phyloP scores from a whole-genome alignment of 2,113 vertebrate genomes.

The Catharus bicknelli region DNA sequence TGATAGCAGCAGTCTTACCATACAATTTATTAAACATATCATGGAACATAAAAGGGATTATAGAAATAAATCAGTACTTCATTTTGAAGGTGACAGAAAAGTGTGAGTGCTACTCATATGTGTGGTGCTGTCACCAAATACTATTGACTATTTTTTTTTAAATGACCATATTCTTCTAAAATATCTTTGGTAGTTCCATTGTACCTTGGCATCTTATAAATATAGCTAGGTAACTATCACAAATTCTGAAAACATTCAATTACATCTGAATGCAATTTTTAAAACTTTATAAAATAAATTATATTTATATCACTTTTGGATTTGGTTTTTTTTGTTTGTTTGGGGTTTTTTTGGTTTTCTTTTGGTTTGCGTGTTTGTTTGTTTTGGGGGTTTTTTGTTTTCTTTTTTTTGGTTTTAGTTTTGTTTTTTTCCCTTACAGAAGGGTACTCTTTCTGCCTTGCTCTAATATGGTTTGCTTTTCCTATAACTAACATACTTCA shows the following conservation, averaged over 20 bases:
- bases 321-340: neutral
- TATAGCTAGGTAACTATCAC: neutral
- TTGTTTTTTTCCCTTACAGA: neutral
- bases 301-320: neutral
- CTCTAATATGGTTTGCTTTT: neutral
- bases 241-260: neutral
- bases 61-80: neutral
- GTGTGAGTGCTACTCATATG: fast-evolving
- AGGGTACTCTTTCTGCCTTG: neutral
- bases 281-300: neutral
- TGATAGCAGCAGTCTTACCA: neutral
- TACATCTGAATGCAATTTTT: neutral
- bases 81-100: neutral
- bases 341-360: too few relatives aligned
- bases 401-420: too few relatives aligned
- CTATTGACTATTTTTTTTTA: neutral
- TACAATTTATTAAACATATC: neutral
- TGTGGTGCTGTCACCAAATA: neutral
- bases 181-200: neutral
- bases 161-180: neutral
- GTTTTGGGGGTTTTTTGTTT: too few relatives aligned
- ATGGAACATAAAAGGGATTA: neutral
- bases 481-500: neutral
- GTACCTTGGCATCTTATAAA: neutral
- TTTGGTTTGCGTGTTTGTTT: too few relatives aligned